Evolutionary conservation across 2,888 invertebrate species (phyloP).

Genomic region (Apoderus coryli): DNA sequence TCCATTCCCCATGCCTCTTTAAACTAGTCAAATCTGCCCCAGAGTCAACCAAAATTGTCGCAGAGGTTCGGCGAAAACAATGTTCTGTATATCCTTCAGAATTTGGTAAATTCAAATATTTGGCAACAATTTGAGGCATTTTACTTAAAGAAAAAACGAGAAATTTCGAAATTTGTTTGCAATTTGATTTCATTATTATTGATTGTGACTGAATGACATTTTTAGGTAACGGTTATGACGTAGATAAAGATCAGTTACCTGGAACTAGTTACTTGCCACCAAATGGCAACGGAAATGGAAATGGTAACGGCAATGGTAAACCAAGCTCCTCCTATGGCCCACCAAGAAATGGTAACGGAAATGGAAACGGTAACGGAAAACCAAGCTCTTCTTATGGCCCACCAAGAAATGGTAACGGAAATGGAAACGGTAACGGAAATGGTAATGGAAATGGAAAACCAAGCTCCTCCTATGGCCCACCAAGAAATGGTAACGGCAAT

Average conservation of each 20-base stretch:
- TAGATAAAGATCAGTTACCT: constrained; percentile 23
- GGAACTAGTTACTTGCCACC: constrained; percentile 25
- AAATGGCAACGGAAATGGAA: constrained; percentile 23
- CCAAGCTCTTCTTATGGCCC: constrained; percentile 27
- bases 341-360: constrained; percentile 15
- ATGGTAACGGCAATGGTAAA: constrained; percentile 17
- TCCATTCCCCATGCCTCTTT: too few species aligned
- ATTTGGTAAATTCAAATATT: too few species aligned
- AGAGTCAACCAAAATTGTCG: too few species aligned
- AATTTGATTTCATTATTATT: too few species aligned
- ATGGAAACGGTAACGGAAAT: constrained; percentile 4
- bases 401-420: constrained; percentile 23
- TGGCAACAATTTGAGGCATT: too few species aligned
- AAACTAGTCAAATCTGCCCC: too few species aligned
- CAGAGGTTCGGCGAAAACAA: too few species aligned
- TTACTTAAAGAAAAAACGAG: too few species aligned
- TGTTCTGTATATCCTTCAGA: too few species aligned
- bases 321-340: constrained; percentile 15
- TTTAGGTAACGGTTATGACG: constrained; percentile 21
- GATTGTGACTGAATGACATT: too few species aligned
- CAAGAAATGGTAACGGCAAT: constrained; percentile 10
- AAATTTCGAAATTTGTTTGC: too few species aligned
- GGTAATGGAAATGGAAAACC: constrained; percentile 16
- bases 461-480: constrained; percentile 20
- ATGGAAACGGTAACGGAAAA: constrained; percentile 15